Base-by-base conservation (phyloP, 2,888 invertebrate species). In the Biston stratarius region DNA sequence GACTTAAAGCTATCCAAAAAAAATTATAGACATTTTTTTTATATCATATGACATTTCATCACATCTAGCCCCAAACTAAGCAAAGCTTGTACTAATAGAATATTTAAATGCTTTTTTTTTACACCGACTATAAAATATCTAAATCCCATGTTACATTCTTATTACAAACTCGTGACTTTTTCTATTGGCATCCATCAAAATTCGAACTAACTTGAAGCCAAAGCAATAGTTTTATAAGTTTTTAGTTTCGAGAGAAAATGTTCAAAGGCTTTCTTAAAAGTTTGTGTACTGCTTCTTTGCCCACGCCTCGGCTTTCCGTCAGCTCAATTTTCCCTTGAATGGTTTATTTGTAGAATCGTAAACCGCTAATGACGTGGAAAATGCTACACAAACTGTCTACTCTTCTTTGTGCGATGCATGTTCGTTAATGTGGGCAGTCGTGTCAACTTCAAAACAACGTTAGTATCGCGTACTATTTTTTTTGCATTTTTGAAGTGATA, bases 301-400 rank as follows among this genome's bases (percentile, higher is more conserved):
- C 11, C 62, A 10, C 7, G 9, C 48, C 15, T 5, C 47, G 10
- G 34, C 34, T 40, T 36, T 40, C 40, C 55, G 48, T 40, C 42
- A 56, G 24, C 61, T 52, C 44, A 61, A 68, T 72, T 72, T 71
- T 63, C 63, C 57, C 55, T 42, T 71, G 67, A 71, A 71, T 71
- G 73, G 69, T 73, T 68, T 66, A 64, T 69, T 69, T 64, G 55
- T 65, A 36, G 12, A 15, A 14, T 24, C 64, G 51, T 58, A 55
- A 53, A n/a, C 52, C 72, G 64, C 65, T 74, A 73, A 74, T 74
- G 74, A 70, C 60, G 69, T 61, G 71, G 73, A 74, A 74, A 73
- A 70, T 61, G 49, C 48, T n/a, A n/a, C n/a, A n/a, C n/a, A n/a
- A n/a, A n/a, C 51, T 61, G 64, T 64, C 59, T 70, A 63, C 65